These are phyloP conservation scores for Chloroclystis v-ata DNA, from an alignment of 2,888 invertebrate genomes.

Conservation along the genomic window DNA sequence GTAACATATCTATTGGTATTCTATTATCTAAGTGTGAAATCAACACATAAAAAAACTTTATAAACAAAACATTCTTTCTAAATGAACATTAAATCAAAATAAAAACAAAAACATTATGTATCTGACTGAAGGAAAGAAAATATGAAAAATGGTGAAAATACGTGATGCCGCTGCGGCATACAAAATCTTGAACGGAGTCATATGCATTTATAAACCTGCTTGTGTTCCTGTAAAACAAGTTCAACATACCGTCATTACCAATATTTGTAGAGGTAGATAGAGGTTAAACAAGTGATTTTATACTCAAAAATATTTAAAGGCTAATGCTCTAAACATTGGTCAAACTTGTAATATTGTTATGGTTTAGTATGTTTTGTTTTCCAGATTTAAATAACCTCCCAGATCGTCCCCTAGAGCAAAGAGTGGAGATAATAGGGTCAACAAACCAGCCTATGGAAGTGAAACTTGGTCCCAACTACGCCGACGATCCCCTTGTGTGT, in stretches of 20 bases:
- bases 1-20: no score
- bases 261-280: constrained; percentile 86
- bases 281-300: constrained; percentile 35
- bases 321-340: no score
- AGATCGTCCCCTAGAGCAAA: constrained; percentile 76
- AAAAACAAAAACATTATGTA: neutral
- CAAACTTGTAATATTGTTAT: no score
- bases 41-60: no score
- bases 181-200: constrained; percentile 83
- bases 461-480: constrained; percentile 80
- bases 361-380: no score
- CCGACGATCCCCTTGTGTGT: constrained; percentile 85
- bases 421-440: constrained; percentile 81
- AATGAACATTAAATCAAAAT: neutral
- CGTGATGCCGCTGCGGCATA: constrained; percentile 79
- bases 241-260: constrained; percentile 77
- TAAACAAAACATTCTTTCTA: no score
- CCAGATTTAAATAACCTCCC: constrained; percentile 85
- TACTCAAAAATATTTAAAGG: no score
- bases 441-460: constrained; percentile 79
- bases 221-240: constrained; percentile 75
- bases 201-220: constrained; percentile 88
- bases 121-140: neutral
- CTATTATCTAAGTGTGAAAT: no score
- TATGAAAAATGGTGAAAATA: constrained; percentile 42